A percentile compares a stretch with the other conserved stretches of the same genome.
Conservation (phyloP, 2,888 invertebrate genomes). For the Rhamnusium bicolor region DNA sequence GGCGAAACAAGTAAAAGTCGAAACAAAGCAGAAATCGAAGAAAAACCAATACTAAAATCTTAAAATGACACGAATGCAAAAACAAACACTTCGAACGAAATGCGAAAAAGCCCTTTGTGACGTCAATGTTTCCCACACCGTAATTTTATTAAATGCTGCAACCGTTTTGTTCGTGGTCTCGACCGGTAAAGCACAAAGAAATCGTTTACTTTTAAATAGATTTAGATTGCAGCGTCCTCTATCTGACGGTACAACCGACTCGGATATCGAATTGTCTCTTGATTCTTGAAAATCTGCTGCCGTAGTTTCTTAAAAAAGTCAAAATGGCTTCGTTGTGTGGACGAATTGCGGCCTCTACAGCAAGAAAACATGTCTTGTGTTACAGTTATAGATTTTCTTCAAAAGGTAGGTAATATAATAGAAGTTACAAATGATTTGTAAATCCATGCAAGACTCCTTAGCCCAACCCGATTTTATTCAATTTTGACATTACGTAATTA, state of each 20-base stretch:
- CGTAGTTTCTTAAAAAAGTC: slow-evolving; percentile 18
- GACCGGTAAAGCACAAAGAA: not conserved
- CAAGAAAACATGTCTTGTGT: slow-evolving; percentile 77
- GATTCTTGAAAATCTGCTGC: not conserved
- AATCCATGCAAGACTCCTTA: slow-evolving; percentile 51
- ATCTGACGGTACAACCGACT: not conserved
- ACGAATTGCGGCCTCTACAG: slow-evolving; percentile 79
- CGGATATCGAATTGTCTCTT: not conserved
- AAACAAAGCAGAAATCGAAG: no score
- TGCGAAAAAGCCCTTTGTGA: no score
- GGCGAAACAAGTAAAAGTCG: no score
- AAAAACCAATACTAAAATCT: no score
- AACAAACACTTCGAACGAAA: no score
- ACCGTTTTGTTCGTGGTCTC: no score
- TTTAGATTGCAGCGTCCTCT: not conserved
- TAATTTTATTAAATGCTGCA: no score
- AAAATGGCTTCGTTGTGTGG: slow-evolving; percentile 86
- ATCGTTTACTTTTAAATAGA: not conserved
- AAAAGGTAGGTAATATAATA: slow-evolving; percentile 80
- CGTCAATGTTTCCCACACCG: no score
- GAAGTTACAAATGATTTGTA: not conserved
- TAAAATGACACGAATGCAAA: no score
- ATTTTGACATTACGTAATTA: slow-evolving; percentile 67
- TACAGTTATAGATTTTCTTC: slow-evolving; percentile 76
- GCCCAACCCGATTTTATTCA: slow-evolving; percentile 73